A percentile compares a stretch with the other conserved stretches of the same genome.
phyloP scores from a whole-genome alignment of 2,113 vertebrate species.

The Malurus cyaneus region DNA sequence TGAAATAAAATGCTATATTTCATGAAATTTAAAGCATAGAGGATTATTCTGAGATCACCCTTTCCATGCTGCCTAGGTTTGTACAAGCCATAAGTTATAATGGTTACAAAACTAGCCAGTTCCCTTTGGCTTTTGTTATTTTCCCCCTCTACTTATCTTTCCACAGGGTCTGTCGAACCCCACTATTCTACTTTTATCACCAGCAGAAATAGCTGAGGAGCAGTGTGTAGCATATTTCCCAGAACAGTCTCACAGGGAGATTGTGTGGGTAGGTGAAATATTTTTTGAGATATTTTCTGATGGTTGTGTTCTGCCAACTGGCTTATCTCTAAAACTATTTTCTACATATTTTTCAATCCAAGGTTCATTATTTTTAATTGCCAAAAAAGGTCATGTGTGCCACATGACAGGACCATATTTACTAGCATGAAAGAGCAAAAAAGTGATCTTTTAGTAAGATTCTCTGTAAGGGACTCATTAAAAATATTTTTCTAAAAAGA shows the following conservation, averaged over 20 bases:
- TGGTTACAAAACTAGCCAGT: background rate
- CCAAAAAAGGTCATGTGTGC: background rate
- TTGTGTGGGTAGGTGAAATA: slow-evolving; percentile 2
- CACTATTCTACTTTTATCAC: background rate
- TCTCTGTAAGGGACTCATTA: background rate
- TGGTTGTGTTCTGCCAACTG: background rate
- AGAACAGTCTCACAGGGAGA: background rate
- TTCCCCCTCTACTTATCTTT: background rate
- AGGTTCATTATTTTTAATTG: background rate
- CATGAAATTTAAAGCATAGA: background rate
- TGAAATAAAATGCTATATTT: background rate
- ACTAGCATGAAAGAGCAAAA: background rate
- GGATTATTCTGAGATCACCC: background rate
- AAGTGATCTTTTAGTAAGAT: background rate
- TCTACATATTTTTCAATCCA: background rate
- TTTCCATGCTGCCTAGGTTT: background rate
- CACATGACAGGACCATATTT: background rate
- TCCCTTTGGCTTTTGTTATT: background rate
- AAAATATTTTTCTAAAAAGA: background rate
- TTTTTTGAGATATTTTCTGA: background rate
- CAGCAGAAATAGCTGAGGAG: background rate
- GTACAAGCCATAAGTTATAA: background rate
- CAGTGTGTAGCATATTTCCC: background rate
- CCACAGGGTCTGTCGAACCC: background rate
- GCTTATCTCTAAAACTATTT: background rate